Evolutionary conservation across 2,888 invertebrate species (phyloP).

Genomic region (Tenthredo livida): DNA sequence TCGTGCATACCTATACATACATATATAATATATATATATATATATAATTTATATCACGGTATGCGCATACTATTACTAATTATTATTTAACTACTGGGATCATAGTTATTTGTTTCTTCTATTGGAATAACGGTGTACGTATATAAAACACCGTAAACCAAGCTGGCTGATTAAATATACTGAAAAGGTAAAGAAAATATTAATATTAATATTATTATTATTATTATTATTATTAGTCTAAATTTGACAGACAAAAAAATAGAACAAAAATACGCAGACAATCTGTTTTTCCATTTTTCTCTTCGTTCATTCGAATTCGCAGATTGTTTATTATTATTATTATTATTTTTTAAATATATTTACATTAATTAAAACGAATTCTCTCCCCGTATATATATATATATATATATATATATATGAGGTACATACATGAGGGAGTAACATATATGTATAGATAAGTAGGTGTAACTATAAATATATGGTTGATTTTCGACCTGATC

Average conservation of each 20-base stretch:
- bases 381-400: too few species aligned
- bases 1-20: neutral
- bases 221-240: neutral
- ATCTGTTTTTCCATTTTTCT: too few species aligned
- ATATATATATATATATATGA: too few species aligned
- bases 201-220: neutral
- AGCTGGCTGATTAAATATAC: neutral
- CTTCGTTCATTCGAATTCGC: too few species aligned
- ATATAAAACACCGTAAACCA: neutral
- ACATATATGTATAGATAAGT: neutral
- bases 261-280: too few species aligned
- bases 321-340: too few species aligned
- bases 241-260: neutral
- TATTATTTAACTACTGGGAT: conserved; percentile 5
- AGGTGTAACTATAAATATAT: neutral
- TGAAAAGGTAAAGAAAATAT: neutral
- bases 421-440: too few species aligned
- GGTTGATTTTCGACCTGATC: neutral
- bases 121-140: conserved; percentile 34
- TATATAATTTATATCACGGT: neutral
- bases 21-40: neutral
- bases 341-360: too few species aligned
- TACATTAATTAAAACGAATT: too few species aligned
- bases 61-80: neutral
- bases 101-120: neutral